Percentiles rank a stretch among this genome's conserved stretches.
phyloP scores from a whole-genome alignment of 2,113 vertebrate genomes.

The Pantherophis guttatus region DNA sequence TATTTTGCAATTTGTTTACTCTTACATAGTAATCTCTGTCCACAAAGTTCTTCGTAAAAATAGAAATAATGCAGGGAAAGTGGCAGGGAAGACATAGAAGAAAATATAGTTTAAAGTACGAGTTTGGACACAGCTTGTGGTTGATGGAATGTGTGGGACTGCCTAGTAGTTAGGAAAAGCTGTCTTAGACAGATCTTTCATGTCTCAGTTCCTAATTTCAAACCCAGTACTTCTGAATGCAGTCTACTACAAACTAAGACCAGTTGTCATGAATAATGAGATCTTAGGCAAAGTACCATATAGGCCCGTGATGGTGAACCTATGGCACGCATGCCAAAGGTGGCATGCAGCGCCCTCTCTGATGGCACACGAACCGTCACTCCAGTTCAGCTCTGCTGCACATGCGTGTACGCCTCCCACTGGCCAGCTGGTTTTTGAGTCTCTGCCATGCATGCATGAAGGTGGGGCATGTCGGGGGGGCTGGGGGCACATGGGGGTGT shows the following conservation, averaged over 20 bases:
- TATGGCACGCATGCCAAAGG: too few relatives aligned
- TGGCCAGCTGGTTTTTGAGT: too few relatives aligned
- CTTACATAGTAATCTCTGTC: not conserved
- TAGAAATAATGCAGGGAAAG: not conserved
- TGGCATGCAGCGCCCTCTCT: too few relatives aligned
- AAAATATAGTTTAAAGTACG: not conserved
- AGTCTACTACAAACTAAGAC: not conserved
- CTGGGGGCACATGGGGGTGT: too few relatives aligned
- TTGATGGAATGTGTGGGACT: not conserved
- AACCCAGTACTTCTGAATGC: not conserved
- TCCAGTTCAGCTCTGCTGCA: too few relatives aligned
- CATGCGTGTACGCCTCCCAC: too few relatives aligned
- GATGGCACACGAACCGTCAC: too few relatives aligned
- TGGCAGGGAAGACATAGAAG: not conserved
- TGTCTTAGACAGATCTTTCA: not conserved
- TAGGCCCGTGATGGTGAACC: not conserved
- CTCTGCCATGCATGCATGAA: too few relatives aligned
- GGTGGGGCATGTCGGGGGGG: too few relatives aligned
- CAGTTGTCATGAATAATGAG: not conserved
- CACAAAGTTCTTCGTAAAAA: not conserved
- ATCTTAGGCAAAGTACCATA: not conserved
- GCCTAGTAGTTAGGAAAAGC: not conserved
- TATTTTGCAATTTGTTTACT: not conserved
- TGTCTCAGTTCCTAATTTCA: not conserved
- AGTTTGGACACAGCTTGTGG: not conserved